Evolutionary conservation across 2,113 vertebrate species (phyloP).

Genomic region (Lophura nycthemera): DNA sequence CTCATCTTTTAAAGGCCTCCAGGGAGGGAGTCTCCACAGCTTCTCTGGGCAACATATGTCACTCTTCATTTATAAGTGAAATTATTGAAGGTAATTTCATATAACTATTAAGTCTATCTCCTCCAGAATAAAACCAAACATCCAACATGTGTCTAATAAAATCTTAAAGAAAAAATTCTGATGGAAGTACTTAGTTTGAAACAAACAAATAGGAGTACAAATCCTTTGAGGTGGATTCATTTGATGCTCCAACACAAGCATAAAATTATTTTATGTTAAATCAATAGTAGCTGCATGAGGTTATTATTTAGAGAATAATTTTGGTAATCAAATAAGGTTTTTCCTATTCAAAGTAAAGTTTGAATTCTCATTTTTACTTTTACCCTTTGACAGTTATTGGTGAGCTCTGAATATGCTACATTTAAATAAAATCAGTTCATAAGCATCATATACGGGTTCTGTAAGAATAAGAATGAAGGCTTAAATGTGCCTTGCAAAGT

Average conservation of each 20-base stretch:
- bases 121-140: neutral
- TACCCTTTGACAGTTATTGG: neutral
- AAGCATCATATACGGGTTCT: neutral
- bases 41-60: neutral
- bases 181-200: neutral
- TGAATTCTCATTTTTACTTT: neutral
- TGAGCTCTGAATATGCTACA: neutral
- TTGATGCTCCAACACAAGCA: neutral
- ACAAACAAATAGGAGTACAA: neutral
- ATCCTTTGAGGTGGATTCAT: neutral
- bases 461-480: neutral
- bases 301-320: neutral
- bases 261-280: constrained; percentile 17
- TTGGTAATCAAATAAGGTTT: neutral
- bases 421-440: neutral
- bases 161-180: no score
- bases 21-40: neutral
- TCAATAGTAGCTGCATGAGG: neutral
- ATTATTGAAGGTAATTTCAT: neutral
- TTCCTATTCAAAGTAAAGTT: neutral
- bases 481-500: neutral
- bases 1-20: neutral
- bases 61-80: neutral
- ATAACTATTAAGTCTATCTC: neutral
- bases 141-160: neutral